A percentile compares a stretch with the other conserved stretches of the same genome.
phyloP scores from a whole-genome alignment of 2,888 invertebrate genomes.

The Hedya salicella region DNA sequence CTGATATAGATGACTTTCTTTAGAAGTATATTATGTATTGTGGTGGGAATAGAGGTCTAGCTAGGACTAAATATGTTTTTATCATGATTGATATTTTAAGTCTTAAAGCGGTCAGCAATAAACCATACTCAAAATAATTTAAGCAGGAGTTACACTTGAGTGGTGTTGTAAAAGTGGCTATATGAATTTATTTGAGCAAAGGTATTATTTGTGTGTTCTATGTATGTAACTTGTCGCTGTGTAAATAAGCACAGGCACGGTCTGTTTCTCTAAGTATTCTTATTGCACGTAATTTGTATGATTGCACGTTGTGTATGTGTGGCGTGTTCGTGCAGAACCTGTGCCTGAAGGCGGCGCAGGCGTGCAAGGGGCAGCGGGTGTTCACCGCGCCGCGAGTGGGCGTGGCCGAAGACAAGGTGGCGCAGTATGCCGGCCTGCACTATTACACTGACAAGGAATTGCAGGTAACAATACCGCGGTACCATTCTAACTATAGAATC shows the following conservation, averaged over 20 bases:
- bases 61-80: too few relatives aligned
- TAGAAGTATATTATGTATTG: too few relatives aligned
- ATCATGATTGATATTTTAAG: too few relatives aligned
- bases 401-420: constrained; percentile 95
- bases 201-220: too few relatives aligned
- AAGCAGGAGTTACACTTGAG: too few relatives aligned
- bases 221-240: constrained; percentile 10
- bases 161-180: too few relatives aligned
- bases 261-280: constrained; percentile 24
- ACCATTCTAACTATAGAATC: constrained; percentile 28
- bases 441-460: constrained; percentile 97
- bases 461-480: constrained; percentile 81
- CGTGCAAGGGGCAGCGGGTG: constrained; percentile 92
- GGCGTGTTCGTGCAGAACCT: constrained; percentile 93
- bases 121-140: too few relatives aligned
- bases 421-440: constrained; percentile 95
- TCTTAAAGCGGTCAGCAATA: too few relatives aligned
- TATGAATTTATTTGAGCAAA: too few relatives aligned
- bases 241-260: constrained; percentile 24
- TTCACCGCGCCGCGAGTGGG: constrained; percentile 94
- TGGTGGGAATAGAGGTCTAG: too few relatives aligned
- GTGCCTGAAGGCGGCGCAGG: constrained; percentile 94
- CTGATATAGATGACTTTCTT: too few relatives aligned
- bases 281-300: constrained; percentile 37
- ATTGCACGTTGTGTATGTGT: constrained; percentile 44